Evolutionary conservation across 2,113 vertebrate species (phyloP), one percentile per base, ranked within the genome.

Genomic region (Larimichthys crocea): DNA sequence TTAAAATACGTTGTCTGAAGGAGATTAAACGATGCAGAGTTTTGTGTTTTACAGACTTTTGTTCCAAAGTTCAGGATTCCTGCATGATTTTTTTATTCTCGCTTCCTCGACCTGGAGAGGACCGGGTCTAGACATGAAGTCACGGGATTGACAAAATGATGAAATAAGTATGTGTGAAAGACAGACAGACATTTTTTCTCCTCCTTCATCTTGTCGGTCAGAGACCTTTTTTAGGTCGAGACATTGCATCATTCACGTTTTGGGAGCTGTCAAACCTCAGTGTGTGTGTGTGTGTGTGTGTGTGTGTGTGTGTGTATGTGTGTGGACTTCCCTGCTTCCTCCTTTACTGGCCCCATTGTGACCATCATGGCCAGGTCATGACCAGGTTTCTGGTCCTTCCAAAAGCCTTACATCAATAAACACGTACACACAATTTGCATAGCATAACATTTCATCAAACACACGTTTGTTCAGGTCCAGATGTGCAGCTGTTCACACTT

Each of bases 401-500:
- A 55, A 66, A 46, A 66, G 3, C 61, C 26, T 59, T 59, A 1
- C 8, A 46, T 17, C 19, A 60, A 1, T 40, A 17, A 61, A n/a
- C 24, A 12, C 20, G 56, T 12, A 3, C 10, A 20, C 26, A 24
- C 19, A 50, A 49, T 42, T 50, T 60, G 16, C n/a, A 73, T 3
- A 59, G 53, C 15, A 42, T 50, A 15, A 8, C 64, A 57, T 75
- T 69, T 62, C 10, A 10, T 49, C 24, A 63, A 52, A 40, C 26
- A 24, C n/a, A 44, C 9, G 19, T 2, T 59, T 26, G 50, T 75
- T 15, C 20, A 55, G 31, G 61, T 72, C 79, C 22, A n/a, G 26
- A 59, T 50, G 20, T 66, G 83, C 83, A 82, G 82, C 85, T 81
- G 67, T 90, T 88, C 48, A 85, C 90, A 88, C 86, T 74, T 82